Conservation (phyloP, 1,140 invertebrate genomes). For the Rhopalosiphum maidis region DNA sequence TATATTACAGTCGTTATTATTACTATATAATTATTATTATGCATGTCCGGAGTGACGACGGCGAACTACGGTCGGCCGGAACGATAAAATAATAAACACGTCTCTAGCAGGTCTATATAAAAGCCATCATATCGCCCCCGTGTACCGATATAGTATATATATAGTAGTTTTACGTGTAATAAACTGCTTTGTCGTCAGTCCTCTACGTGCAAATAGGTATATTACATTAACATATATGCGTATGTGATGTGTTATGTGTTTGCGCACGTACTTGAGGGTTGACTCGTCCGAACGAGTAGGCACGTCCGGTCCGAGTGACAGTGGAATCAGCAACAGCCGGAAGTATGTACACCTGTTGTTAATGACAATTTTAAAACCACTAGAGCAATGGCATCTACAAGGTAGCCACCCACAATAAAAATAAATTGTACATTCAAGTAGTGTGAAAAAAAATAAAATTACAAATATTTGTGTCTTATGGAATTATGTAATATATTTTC, state of each 20-base stretch:
- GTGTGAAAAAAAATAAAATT: background rate
- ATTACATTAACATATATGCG: background rate
- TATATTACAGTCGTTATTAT: constrained; percentile 17
- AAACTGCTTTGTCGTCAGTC: background rate
- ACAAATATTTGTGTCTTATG: background rate
- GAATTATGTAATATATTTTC: background rate
- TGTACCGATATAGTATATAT: background rate
- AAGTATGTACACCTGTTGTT: constrained; percentile 25
- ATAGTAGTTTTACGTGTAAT: constrained; percentile 18
- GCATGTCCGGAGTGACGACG: background rate
- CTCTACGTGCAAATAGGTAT: background rate
- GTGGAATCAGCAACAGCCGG: background rate
- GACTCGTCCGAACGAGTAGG: constrained; percentile 61
- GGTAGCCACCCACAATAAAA: background rate
- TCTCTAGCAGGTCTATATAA: background rate
- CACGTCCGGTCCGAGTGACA: constrained; percentile 62
- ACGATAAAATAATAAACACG: constrained; percentile 47
- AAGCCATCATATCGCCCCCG: background rate
- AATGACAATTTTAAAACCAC: background rate
- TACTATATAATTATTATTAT: constrained; percentile 37
- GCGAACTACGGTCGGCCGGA: background rate
- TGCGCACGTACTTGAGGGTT: background rate
- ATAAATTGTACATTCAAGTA: background rate
- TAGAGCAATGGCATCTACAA: background rate
- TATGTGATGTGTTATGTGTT: background rate